Conservation (phyloP, 2,888 invertebrate species). For the Trissonchulus latispiculum region DNA sequence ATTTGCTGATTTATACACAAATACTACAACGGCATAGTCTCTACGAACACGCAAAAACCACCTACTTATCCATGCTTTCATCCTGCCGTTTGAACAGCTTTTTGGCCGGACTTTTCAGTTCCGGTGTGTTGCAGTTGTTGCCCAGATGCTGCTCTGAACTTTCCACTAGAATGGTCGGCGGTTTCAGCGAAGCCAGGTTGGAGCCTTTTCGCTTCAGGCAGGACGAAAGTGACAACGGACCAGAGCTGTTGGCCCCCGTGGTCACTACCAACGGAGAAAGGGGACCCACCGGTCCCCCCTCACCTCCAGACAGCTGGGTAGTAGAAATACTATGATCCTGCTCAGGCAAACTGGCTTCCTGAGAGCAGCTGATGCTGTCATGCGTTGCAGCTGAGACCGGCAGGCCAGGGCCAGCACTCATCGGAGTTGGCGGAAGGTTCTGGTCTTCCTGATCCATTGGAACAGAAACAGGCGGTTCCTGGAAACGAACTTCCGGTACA, state of each 20-base stretch:
- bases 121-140: not conserved
- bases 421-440: not conserved
- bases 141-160: not conserved
- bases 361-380: not conserved
- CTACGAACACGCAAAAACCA: too few species aligned
- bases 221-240: not conserved
- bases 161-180: not conserved
- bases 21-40: too few species aligned
- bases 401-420: not conserved
- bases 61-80: constrained; percentile 81
- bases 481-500: not conserved
- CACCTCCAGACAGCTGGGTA: not conserved
- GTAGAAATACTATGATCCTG: not conserved
- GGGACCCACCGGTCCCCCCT: not conserved
- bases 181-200: not conserved
- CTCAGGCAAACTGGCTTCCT: not conserved
- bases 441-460: too few species aligned
- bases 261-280: too few species aligned
- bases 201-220: constrained; percentile 6
- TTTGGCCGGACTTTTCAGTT: constrained; percentile 27
- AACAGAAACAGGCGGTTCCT: not conserved
- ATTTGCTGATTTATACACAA: too few species aligned
- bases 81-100: constrained; percentile 49
- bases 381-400: not conserved
- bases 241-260: not conserved